Conservation (phyloP, 1,140 invertebrate genomes). For the Hypothenemus hampei region DNA sequence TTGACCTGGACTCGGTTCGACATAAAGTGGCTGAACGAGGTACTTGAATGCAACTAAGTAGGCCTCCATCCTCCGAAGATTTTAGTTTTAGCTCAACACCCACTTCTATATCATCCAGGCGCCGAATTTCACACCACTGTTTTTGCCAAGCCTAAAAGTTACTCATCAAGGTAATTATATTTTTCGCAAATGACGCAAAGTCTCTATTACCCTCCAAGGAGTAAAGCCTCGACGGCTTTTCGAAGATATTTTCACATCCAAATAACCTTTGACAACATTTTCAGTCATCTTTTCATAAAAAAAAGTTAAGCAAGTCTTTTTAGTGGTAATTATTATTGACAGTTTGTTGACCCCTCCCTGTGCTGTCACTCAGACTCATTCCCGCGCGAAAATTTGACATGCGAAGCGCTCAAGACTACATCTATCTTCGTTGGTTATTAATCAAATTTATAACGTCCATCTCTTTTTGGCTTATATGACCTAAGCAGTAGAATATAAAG, state of each 20-base stretch:
- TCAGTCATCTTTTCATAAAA: conserved; percentile 23
- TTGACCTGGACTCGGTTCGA: conserved; percentile 52
- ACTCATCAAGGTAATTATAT: too few species aligned
- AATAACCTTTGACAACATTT: conserved; percentile 35
- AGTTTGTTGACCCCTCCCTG: conserved; percentile 2
- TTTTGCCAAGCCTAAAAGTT: conserved; percentile 38
- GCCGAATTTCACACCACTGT: conserved; percentile 42
- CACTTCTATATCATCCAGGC: conserved; percentile 37
- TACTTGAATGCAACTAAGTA: conserved; percentile 39
- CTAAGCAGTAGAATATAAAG: too few species aligned
- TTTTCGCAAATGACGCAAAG: too few species aligned
- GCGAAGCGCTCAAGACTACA: too few species aligned
- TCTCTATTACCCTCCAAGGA: conserved; percentile 42
- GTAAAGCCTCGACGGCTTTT: conserved; percentile 39
- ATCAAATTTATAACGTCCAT: too few species aligned
- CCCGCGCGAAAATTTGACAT: too few species aligned
- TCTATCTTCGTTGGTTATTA: too few species aligned
- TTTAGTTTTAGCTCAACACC: conserved; percentile 39
- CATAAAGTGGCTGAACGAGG: conserved; percentile 47
- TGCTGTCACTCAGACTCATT: too few species aligned
- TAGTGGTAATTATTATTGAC: background rate
- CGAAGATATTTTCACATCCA: conserved; percentile 42
- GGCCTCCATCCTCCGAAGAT: conserved; percentile 33
- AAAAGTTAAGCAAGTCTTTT: background rate
- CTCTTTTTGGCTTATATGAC: too few species aligned